Evolutionary conservation across 2,113 vertebrate species (phyloP).

Genomic region (Nothobranchius furzeri): DNA sequence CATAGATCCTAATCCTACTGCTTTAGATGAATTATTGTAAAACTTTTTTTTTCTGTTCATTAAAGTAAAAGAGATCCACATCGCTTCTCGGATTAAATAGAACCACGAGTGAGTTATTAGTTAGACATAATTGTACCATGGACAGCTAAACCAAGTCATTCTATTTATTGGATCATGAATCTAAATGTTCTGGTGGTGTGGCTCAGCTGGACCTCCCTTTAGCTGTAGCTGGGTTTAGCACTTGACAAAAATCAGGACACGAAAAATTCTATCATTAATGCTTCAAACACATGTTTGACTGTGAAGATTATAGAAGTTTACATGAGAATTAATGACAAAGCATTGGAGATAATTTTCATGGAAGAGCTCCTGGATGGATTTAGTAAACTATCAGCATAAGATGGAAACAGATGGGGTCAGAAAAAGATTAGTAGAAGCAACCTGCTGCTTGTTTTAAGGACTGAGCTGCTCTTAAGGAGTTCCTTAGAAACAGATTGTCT

Average conservation of each 20-base stretch:
- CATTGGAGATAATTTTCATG: conserved; percentile 31
- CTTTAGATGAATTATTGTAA: too few species aligned
- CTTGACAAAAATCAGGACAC: conserved; percentile 28
- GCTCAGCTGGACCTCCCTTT: background rate
- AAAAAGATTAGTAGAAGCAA: conserved; percentile 56
- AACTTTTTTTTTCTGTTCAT: too few species aligned
- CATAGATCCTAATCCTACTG: too few species aligned
- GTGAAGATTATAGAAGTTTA: conserved; percentile 51
- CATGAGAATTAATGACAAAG: conserved; percentile 45
- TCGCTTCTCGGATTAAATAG: too few species aligned
- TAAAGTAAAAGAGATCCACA: too few species aligned
- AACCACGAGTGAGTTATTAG: too few species aligned
- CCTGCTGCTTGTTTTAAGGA: conserved; percentile 63
- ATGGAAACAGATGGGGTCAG: conserved; percentile 63
- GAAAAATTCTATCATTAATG: conserved; percentile 49
- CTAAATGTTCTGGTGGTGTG: background rate
- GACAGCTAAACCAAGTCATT: too few species aligned
- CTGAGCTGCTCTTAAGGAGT: conserved; percentile 66
- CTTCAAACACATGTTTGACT: conserved; percentile 33
- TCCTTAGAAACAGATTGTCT: conserved; percentile 67
- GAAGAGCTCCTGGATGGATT: conserved; percentile 34
- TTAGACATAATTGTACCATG: background rate
- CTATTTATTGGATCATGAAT: background rate
- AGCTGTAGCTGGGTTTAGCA: conserved; percentile 23
- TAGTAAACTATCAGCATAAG: conserved; percentile 34